Conservation (phyloP, 2,113 vertebrate genomes). For the Plotosus lineatus region DNA sequence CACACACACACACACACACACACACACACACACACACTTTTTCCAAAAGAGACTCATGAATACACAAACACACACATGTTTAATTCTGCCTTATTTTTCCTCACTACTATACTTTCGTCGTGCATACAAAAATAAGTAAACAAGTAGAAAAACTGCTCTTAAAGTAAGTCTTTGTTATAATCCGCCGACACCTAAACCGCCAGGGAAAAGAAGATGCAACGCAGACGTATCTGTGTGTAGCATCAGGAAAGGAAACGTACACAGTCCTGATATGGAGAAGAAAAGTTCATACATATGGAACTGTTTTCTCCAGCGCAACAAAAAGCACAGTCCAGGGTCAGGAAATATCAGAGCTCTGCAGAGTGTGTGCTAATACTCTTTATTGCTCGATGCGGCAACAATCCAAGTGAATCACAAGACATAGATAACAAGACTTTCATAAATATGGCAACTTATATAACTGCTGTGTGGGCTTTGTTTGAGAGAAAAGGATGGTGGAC, state of each 20-base stretch:
- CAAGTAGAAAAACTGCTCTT: slow-evolving; percentile 22
- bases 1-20: background rate
- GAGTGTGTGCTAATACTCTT: background rate
- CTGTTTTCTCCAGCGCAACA: background rate
- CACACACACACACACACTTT: slow-evolving; percentile 6
- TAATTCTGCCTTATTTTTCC: slow-evolving; percentile 36
- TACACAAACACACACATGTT: slow-evolving; percentile 11
- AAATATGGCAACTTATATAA: slow-evolving; percentile 9
- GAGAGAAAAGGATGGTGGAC: background rate
- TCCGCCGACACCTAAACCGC: slow-evolving; percentile 5
- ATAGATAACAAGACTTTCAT: slow-evolving; percentile 17
- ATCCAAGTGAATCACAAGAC: background rate
- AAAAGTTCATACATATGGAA: background rate
- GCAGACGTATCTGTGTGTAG: background rate
- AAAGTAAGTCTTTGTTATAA: slow-evolving; percentile 3
- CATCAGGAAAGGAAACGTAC: background rate
- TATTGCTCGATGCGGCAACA: background rate
- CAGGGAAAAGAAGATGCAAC: background rate
- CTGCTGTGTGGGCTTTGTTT: slow-evolving; percentile 2
- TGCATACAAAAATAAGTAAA: slow-evolving; percentile 24
- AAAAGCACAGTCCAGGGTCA: slow-evolving; percentile 13
- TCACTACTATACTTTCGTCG: slow-evolving; percentile 16
- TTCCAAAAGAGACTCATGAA: slow-evolving; percentile 10
- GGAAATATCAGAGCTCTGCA: background rate
- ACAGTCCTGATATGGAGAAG: background rate